Base-by-base conservation (phyloP, 2,113 vertebrate genomes). In the Cinclus cinclus region DNA sequence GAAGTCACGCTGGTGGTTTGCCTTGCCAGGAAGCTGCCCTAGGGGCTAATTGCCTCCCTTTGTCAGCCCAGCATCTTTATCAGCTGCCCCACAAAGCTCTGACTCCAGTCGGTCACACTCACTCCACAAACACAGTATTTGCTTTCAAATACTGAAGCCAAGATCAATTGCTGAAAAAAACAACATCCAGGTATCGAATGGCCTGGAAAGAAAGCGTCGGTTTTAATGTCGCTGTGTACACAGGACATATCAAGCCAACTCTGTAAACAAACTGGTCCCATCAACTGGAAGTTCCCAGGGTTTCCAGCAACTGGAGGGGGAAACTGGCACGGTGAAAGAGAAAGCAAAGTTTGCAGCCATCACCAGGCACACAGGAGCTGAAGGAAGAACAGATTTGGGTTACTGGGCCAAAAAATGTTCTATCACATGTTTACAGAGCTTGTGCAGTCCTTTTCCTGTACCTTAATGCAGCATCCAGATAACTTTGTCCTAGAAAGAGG, bases 351-450 rank as follows among this genome's bases (percentile, higher is more conserved):
- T 53, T 56, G 19, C 41, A 42, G 69, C 53, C 12, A 53, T 46
- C 0, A 0, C 25, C 31, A 35, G 64, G 46, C 73, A 75, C 63
- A n/a, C 0, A 0, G n/a, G 52, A 64, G 27, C 22, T 70, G 52
- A 71, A 75, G 11, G 27, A 59, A 68, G 12, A 74, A 42, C 52
- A 37, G 28, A 25, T 58, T n/a, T 0, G 0, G 33, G 35, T 63
- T 39, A 68, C 49, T 22, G 37, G 53, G 79, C 18, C 58, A 76
- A 86, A 86, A 89, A 86, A 65, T 3, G 7, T 68, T 73, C n/a
- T 46, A 63, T 65, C 13, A 18, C 31, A 53, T 18, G 7, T 73
- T 80, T 86, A 46, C 44, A 67, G 60, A 74, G 12, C 18, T 81
- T 37, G 15, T 31, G 42, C 39, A 41, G 37, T 52, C 46, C 44